phyloP scores from a whole-genome alignment of 2,113 vertebrate species.

The Salvelinus fontinalis region DNA sequence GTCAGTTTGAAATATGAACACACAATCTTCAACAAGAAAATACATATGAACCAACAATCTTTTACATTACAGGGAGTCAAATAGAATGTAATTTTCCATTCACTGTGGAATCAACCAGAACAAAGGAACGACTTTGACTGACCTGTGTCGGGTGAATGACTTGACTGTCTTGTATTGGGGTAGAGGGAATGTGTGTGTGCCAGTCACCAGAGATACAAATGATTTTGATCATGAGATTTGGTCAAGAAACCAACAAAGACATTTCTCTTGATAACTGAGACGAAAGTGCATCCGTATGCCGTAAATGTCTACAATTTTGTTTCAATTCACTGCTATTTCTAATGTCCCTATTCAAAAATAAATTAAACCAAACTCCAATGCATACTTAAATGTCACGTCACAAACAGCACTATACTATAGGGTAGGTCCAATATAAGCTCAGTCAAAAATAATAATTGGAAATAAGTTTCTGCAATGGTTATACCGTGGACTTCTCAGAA shows the following conservation, averaged over 20 bases:
- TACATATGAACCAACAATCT: constrained; percentile 70
- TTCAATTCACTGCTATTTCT: background rate
- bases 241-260: constrained; percentile 15
- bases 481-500: constrained; percentile 15
- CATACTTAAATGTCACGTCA: constrained; percentile 58
- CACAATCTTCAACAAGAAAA: constrained; percentile 76
- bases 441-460: background rate
- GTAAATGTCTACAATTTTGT: background rate
- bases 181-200: constrained; percentile 16
- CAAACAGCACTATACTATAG: constrained; percentile 48
- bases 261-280: constrained; percentile 28
- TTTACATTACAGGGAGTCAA: constrained; percentile 69
- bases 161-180: constrained; percentile 20
- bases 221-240: constrained; percentile 8
- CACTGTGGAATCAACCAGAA: constrained; percentile 32
- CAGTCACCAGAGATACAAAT: background rate
- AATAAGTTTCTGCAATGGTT: constrained; percentile 30
- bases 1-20: constrained; percentile 80
- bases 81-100: constrained; percentile 32
- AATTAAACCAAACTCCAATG: constrained; percentile 47
- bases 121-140: background rate
- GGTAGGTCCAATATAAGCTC: constrained; percentile 50
- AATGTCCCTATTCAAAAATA: constrained; percentile 3
- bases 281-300: constrained; percentile 36
- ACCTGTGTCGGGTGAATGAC: background rate